Base-by-base conservation (phyloP, 2,113 vertebrate genomes). In the Pelusios castaneus region DNA sequence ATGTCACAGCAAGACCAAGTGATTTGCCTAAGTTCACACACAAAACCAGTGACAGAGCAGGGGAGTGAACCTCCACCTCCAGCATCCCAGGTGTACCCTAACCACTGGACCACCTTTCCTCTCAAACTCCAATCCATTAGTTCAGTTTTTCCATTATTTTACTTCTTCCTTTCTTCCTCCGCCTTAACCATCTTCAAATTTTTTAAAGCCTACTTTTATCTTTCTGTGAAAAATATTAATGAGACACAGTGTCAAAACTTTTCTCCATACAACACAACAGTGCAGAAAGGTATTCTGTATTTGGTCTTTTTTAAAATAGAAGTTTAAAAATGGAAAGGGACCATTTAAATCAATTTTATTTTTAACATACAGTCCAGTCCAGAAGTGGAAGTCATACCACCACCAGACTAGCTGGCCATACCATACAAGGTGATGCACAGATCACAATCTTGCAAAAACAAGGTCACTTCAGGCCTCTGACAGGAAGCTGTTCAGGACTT, bases 401-500 rank as follows among this genome's bases (percentile, higher is more conserved):
- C 80, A 45, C 16, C 41, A 80, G 43, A 16, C 24, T 1, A 2
- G 43, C 0, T 82, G 86, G 70, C 76, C 85, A 13, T 14, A 91
- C 54, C 51, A 89, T 54, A 83, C 24, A 89, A 52, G 47, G 82
- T 78, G 54, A 84, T 0, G 0, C 29, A 81, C 14, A 87, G 52
- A 79, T 24, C 75, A 85, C 41, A 93, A 92, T 47, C 24, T 51
- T 73, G 2, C 41, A 49, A 38, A 47, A 89, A 93, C n/a, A 52
- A 51, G 38, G 88, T 70, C n/a, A 92, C 5, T 63, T 82, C 31
- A 89, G 58, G 81, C 5, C n/a, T 56, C 27, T 78, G 31, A 56
- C 58, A 95, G 79, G 82, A 97, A 95, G 55, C 8, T 78, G 17
- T 54, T 88, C 24, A 16, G 34, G 54, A 87, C 54, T 94, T 80